Conservation (phyloP, 2,888 invertebrate genomes). For the Diarsia dahlii region DNA sequence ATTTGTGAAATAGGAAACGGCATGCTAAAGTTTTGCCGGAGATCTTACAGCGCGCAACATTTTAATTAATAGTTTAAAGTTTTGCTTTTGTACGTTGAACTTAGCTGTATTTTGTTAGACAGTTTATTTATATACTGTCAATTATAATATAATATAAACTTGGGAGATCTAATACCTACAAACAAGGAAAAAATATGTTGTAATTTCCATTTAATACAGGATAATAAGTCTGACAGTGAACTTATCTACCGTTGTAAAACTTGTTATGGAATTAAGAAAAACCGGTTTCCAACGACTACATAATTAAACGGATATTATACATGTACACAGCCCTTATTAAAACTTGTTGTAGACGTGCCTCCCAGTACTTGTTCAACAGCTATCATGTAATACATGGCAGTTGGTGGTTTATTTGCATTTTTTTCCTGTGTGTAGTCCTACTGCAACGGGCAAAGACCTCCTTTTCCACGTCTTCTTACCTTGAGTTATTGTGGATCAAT, state of each 20-base stretch:
- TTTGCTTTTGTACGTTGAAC: constrained; percentile 39
- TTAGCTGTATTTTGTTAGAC: constrained; percentile 11
- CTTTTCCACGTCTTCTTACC: neutral
- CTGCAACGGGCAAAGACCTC: neutral
- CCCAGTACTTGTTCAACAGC: constrained; percentile 26
- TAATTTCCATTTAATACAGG: constrained; percentile 12
- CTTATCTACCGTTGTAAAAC: constrained; percentile 10
- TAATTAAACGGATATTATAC: constrained; percentile 56
- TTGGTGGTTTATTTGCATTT: neutral
- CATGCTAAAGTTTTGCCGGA: constrained; percentile 28
- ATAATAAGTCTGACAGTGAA: constrained; percentile 2
- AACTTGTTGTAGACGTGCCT: constrained; percentile 35
- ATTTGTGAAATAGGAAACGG: constrained; percentile 41
- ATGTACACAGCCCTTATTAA: constrained; percentile 22
- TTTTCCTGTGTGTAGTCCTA: neutral
- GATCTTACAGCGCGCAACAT: constrained; percentile 27
- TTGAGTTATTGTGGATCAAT: neutral
- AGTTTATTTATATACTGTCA: constrained; percentile 30
- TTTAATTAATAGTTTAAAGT: constrained; percentile 52
- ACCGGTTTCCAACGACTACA: constrained; percentile 31
- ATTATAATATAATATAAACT: no score
- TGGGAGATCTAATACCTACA: no score
- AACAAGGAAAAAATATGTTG: constrained; percentile 3
- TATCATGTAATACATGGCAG: constrained; percentile 1
- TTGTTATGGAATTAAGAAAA: neutral